A percentile compares a stretch with the other conserved stretches of the same genome.
Evolutionary conservation across 2,113 vertebrate species (phyloP).

Genomic region (Bufo bufo): DNA sequence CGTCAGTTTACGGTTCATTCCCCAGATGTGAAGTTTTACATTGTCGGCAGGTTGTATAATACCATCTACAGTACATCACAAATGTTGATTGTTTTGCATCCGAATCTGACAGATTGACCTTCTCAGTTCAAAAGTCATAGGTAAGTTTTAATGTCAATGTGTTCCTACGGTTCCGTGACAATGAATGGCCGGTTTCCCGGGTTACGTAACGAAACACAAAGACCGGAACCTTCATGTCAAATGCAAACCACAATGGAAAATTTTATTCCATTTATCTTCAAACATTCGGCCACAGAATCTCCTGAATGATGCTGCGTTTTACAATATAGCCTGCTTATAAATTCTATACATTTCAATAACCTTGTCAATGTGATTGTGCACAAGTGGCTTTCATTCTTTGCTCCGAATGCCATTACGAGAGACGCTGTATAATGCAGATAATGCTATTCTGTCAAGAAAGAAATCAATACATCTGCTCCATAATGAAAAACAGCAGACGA

Average conservation of each 20-base stretch:
- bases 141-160: background rate
- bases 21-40: too few relatives aligned
- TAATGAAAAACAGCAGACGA: background rate
- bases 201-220: slow-evolving; percentile 16
- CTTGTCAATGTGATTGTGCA: background rate
- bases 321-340: background rate
- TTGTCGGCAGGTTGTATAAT: too few relatives aligned
- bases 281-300: background rate
- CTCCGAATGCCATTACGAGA: background rate
- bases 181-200: slow-evolving; percentile 10
- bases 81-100: background rate
- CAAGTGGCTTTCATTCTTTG: background rate
- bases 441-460: background rate
- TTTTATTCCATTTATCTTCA: background rate
- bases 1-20: too few relatives aligned
- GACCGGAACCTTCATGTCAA: background rate
- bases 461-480: background rate
- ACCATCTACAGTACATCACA: background rate
- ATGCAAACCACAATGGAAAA: background rate
- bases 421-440: background rate
- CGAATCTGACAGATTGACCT: background rate
- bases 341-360: background rate
- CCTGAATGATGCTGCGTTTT: background rate
- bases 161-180: background rate
- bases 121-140: background rate